These are phyloP conservation scores for Pleuronectes platessa DNA, from an alignment of 2,113 vertebrate genomes.

Conservation along the genomic window DNA sequence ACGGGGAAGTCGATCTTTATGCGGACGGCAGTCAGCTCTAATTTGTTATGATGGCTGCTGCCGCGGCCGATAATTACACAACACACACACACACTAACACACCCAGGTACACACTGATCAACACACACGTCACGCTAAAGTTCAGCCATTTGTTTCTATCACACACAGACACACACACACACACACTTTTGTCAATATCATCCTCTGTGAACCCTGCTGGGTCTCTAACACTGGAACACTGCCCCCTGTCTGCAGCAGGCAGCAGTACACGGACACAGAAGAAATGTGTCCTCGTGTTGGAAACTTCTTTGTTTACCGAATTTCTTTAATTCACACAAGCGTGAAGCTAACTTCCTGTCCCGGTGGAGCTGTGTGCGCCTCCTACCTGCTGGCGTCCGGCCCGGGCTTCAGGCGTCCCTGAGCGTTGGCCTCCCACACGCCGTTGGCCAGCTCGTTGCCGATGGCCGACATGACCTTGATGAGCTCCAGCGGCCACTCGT, in stretches of 20 bases:
- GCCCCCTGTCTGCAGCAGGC: slow-evolving; percentile 47
- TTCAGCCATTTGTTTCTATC: too few species aligned
- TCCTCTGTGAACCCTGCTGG: not conserved
- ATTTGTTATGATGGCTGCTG: slow-evolving; percentile 88
- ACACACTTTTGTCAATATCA: slow-evolving; percentile 24
- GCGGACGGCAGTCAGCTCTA: slow-evolving; percentile 86
- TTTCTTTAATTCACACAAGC: too few species aligned
- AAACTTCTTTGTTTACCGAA: too few species aligned
- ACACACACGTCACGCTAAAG: too few species aligned
- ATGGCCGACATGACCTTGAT: slow-evolving; percentile 96
- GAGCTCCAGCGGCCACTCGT: slow-evolving; percentile 96
- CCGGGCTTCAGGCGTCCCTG: slow-evolving; percentile 91
- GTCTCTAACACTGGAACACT: slow-evolving; percentile 6
- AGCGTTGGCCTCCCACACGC: slow-evolving; percentile 93
- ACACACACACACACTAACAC: slow-evolving; percentile 19
- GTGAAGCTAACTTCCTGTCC: too few species aligned
- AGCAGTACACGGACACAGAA: not conserved
- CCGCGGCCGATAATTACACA: slow-evolving; percentile 71
- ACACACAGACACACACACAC: slow-evolving; percentile 7
- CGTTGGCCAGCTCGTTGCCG: slow-evolving; percentile 95
- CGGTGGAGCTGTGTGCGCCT: too few species aligned
- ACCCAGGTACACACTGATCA: too few species aligned
- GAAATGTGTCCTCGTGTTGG: too few species aligned
- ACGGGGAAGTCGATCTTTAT: slow-evolving; percentile 90
- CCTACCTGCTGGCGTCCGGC: slow-evolving; percentile 90